A percentile compares a stretch with the other conserved stretches of the same genome.
These are phyloP conservation scores for Gouania willdenowi DNA, from an alignment of 2,797 vertebrate species.

Conservation along the genomic window DNA sequence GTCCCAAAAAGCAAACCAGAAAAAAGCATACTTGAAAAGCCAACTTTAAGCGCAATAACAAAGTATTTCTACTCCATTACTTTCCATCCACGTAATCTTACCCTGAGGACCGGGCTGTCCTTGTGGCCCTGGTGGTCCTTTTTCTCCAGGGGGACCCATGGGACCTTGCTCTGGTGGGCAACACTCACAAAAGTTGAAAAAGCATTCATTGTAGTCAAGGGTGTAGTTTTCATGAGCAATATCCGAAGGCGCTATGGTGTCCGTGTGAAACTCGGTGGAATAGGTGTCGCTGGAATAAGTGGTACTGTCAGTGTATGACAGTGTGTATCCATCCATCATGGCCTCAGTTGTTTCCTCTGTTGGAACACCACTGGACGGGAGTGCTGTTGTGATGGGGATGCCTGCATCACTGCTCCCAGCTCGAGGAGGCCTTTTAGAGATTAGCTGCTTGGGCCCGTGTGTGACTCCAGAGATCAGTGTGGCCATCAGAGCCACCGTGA, in stretches of 20 bases:
- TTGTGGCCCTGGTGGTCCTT: constrained; percentile 40
- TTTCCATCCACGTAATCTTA: no score
- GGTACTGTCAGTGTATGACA: constrained; percentile 67
- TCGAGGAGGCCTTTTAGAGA: constrained; percentile 76
- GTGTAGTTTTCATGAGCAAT: constrained; percentile 76
- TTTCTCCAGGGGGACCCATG: constrained; percentile 69
- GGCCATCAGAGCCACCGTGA: constrained; percentile 45
- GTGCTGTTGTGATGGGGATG: constrained; percentile 24
- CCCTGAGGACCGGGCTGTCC: constrained; percentile 62
- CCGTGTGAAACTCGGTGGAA: constrained; percentile 63
- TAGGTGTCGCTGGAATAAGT: constrained; percentile 65
- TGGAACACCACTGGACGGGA: constrained; percentile 31
- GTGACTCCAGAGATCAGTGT: constrained; percentile 55
- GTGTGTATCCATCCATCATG: constrained; percentile 57
- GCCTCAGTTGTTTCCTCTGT: constrained; percentile 69
- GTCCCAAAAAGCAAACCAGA: no score
- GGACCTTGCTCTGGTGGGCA: constrained; percentile 79
- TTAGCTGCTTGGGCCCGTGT: constrained; percentile 74
- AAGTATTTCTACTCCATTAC: no score
- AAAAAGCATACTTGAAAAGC: no score
- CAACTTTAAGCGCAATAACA: no score
- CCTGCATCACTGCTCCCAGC: constrained; percentile 25
- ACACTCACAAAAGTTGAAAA: constrained; percentile 92
- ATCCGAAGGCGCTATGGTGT: constrained; percentile 52
- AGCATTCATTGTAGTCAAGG: constrained; percentile 83